Evolutionary conservation across 2,113 vertebrate genomes (phyloP), one percentile per base, ranked within the genome.

Genomic region (Triplophysa rosa): DNA sequence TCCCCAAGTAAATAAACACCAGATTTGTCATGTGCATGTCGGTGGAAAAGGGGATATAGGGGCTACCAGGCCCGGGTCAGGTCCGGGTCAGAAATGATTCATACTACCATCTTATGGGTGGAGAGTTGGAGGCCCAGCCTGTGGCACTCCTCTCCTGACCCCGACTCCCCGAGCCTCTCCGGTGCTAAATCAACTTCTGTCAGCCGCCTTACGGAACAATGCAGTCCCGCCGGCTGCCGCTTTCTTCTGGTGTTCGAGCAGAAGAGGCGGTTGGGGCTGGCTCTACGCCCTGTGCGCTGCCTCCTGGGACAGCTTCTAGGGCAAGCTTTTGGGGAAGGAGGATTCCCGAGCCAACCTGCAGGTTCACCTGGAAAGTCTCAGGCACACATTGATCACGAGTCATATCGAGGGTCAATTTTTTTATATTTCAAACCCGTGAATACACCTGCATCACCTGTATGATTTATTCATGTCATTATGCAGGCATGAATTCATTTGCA

Each of bases 141-240:
- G 87, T 89, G 88, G 89, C 89, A 90, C 89, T 87, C 84, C 85
- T 88, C 86, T 85, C 87, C 76, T 92, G 91, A 92, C 92, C 85
- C 67, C 54, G 82, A 84, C 84, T 89, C 89, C 89, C 88, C 71
- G 79, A 87, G 88, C 88, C 91, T 82, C 91, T 67, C 80, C 33
- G 91, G 90, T 92, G 90, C 91, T 94, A 93, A 92, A 94, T 94
- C 93, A 94, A 90, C 19, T 33, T 85, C 90, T 92, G 90, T 93
- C 93, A 94, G 85, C 19, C 80, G 82, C 86, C 87, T 89, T 88
- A 90, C 88, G 93, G 91, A 92, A 94, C 93, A 94, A 94, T 93
- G 79, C 80, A 87, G 91, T 83, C 78, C 87, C 83, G 83, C 90
- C 86, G 90, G 89, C 90, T 90, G 89, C 73, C 21, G 87, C 5